A percentile compares a stretch with the other conserved stretches of the same genome.
These are phyloP conservation scores for Macrosiphum euphorbiae DNA, from an alignment of 2,888 invertebrate genomes.

Conservation along the genomic window DNA sequence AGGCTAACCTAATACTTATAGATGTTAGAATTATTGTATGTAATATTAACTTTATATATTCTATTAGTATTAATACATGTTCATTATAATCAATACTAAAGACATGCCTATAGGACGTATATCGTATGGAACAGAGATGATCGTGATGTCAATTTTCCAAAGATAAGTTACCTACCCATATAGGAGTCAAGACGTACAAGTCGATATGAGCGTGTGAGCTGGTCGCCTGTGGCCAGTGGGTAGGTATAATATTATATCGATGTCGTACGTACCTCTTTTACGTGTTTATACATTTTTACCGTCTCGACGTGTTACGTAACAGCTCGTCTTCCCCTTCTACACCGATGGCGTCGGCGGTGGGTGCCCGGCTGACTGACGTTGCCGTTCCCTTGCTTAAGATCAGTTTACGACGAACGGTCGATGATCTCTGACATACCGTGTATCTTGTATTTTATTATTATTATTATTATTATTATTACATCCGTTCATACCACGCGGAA, in stretches of 20 bases:
- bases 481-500: neutral
- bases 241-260: neutral
- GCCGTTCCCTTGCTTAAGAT: neutral
- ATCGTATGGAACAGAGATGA: neutral
- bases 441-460: neutral
- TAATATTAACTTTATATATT: neutral
- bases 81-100: neutral
- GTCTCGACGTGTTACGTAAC: neutral
- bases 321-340: slow-evolving; percentile 16
- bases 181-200: neutral
- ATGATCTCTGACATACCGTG: neutral
- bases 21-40: neutral
- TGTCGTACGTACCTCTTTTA: neutral
- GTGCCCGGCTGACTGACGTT: neutral
- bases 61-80: neutral
- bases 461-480: neutral
- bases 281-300: neutral
- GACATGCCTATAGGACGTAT: neutral
- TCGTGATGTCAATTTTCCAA: neutral
- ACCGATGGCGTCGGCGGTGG: neutral
- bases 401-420: neutral
- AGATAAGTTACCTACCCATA: neutral
- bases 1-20: neutral
- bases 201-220: neutral
- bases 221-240: neutral